A percentile compares a stretch with the other conserved stretches of the same genome.
phyloP scores from a whole-genome alignment of 2,888 invertebrate genomes.

The Diaperis boleti region DNA sequence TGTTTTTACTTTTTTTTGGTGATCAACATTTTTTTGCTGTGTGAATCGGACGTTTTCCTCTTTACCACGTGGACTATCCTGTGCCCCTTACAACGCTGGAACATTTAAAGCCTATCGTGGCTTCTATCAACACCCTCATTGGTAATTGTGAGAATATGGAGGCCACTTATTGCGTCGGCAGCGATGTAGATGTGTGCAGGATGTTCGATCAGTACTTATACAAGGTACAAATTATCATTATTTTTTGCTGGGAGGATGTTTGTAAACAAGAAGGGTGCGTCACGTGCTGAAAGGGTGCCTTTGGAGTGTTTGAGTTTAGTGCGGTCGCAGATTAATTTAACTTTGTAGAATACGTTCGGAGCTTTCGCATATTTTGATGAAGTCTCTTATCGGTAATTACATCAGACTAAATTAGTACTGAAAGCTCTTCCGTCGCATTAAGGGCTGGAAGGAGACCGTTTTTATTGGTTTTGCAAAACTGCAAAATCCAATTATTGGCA shows the following conservation, averaged over 20 bases:
- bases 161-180: slow-evolving; percentile 74
- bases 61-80: slow-evolving; percentile 57
- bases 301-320: background rate
- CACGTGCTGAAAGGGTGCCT: slow-evolving; percentile 1
- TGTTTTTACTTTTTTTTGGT: background rate
- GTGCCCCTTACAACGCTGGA: slow-evolving; percentile 64
- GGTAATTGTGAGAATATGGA: slow-evolving; percentile 72
- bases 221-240: slow-evolving; percentile 66
- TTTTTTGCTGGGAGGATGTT: background rate
- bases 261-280: background rate
- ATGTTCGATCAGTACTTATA: slow-evolving; percentile 77
- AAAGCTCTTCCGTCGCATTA: slow-evolving; percentile 4
- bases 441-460: background rate
- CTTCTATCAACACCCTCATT: slow-evolving; percentile 68
- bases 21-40: slow-evolving; percentile 22
- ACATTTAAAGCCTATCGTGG: slow-evolving; percentile 68
- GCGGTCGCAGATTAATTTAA: background rate
- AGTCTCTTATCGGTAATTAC: background rate
- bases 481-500: slow-evolving; percentile 1
- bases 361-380: too few species aligned
- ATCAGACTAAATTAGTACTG: background rate
- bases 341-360: too few species aligned
- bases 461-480: background rate
- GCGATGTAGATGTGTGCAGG: slow-evolving; percentile 72
- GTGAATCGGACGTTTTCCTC: slow-evolving; percentile 49